Base-by-base conservation (phyloP, 1,140 invertebrate species). In the Tetramorium simillimum region DNA sequence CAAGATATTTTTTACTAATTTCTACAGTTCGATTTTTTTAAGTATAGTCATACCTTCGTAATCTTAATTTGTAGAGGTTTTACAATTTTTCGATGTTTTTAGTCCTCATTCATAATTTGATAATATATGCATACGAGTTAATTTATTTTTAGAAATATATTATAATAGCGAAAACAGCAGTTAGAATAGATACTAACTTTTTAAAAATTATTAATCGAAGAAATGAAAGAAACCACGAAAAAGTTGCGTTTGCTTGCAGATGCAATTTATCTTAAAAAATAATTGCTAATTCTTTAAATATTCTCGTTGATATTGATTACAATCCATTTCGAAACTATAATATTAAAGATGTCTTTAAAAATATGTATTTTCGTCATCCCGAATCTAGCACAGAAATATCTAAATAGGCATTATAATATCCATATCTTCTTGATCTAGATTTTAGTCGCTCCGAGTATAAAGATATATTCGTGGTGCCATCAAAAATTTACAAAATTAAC, bases 251-350 rank as follows among this genome's bases (percentile, higher is more conserved):
- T 40, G 14, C 0, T 0, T 24, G 46, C 16, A 40, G 9, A 43
- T 21, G 33, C 33, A 53, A 18, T 53, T 9, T 12, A 14, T 3
- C 4, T 81, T 28, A 37, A 65, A n/a, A 80, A 67, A 10, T 14
- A 16, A 43, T 37, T 37, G 14, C 37, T 49, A 84, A 60, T 84
- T 49, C 28, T 21, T 46, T 24, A 12, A 56, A 60, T 84, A 84
- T 84, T 75, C 40, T 62, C 14, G 40, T 73, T 62, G 9, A 1
- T 75, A 84, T 84, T 28, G 80, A 84, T 84, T 84, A 40, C 18
- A 24, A 70, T 75, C 80, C 75, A 84, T 84, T 84, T 40, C 14
- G 14, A 84, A 84, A 84, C 80, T 84, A 24, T 84, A 56, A 75
- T 69, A 84, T 53, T 62, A 81, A 81, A 70, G 21, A 3, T 40